Percentiles rank a stretch among this genome's conserved stretches.
phyloP scores from a whole-genome alignment of 2,888 invertebrate genomes.

The Cheilosia urbana region DNA sequence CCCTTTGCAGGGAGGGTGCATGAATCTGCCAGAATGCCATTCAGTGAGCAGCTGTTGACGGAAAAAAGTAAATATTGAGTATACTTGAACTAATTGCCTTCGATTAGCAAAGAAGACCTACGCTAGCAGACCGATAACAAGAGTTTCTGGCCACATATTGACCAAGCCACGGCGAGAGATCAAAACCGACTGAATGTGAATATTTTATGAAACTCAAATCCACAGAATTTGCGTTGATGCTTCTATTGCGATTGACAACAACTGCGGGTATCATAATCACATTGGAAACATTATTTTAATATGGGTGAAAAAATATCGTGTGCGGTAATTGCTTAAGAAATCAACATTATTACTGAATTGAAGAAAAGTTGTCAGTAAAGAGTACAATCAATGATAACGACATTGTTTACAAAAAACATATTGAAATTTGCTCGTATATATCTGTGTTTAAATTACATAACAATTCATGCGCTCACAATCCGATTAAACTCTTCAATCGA shows the following conservation, averaged over 20 bases:
- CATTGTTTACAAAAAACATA: too few species aligned
- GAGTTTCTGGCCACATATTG: conserved; percentile 39
- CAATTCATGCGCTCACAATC: too few species aligned
- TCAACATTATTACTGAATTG: background rate
- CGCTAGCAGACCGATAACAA: conserved; percentile 27
- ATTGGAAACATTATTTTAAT: too few species aligned
- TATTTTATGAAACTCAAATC: background rate
- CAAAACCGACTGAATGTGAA: conserved; percentile 27
- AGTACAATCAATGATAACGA: too few species aligned
- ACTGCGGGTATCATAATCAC: too few species aligned
- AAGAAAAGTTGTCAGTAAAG: too few species aligned
- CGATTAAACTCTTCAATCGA: too few species aligned
- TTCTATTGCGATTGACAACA: background rate
- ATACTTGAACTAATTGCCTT: conserved; percentile 1
- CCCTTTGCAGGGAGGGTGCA: conserved; percentile 65
- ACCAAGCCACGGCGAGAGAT: conserved; percentile 21
- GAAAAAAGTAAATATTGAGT: background rate
- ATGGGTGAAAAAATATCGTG: too few species aligned
- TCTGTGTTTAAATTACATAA: too few species aligned
- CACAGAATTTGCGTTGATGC: background rate
- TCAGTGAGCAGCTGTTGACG: conserved; percentile 13
- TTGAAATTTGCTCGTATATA: too few species aligned
- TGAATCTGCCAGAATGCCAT: conserved; percentile 15
- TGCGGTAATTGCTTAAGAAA: too few species aligned
- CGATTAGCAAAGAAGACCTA: conserved; percentile 19